Conservation (phyloP, 2,888 invertebrate genomes). For the Ophion costatus region DNA sequence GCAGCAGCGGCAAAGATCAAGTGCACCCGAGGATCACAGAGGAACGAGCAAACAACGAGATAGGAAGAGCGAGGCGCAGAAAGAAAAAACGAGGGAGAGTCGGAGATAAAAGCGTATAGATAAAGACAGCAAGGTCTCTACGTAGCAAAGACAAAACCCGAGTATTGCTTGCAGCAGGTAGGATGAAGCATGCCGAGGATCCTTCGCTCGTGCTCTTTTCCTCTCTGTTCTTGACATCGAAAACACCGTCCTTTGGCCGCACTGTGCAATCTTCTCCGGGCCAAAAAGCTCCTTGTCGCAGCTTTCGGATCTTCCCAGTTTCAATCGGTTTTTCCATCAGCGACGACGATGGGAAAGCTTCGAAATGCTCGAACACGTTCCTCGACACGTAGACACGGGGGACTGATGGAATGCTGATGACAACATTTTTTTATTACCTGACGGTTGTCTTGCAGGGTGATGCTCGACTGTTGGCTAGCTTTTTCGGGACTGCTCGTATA, state of each 20-base stretch:
- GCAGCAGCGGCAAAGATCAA: conserved; percentile 62
- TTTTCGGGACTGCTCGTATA: not conserved
- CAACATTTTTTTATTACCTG: conserved; percentile 8
- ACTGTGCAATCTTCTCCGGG: conserved; percentile 47
- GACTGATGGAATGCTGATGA: not conserved
- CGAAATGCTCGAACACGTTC: not conserved
- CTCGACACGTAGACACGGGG: not conserved
- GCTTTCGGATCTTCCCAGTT: conserved; percentile 5
- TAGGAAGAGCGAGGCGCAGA: conserved; percentile 40
- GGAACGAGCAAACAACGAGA: conserved; percentile 44
- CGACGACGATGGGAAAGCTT: not conserved
- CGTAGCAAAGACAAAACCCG: conserved; percentile 53
- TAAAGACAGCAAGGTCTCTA: conserved; percentile 44
- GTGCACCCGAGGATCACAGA: conserved; percentile 50
- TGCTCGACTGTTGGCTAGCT: not conserved
- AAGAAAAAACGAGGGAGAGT: conserved; percentile 25
- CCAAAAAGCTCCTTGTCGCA: conserved; percentile 8
- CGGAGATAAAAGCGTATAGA: conserved; percentile 43
- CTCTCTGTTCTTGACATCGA: conserved; percentile 50
- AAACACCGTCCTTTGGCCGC: conserved; percentile 49
- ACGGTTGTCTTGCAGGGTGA: not conserved
- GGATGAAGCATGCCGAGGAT: conserved; percentile 58
- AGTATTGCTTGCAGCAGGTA: conserved; percentile 61
- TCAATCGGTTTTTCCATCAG: conserved; percentile 32
- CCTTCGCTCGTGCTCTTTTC: conserved; percentile 13